A percentile compares a stretch with the other conserved stretches of the same genome.
Conservation (phyloP, 2,888 invertebrate species). For the Aradus depressus region DNA sequence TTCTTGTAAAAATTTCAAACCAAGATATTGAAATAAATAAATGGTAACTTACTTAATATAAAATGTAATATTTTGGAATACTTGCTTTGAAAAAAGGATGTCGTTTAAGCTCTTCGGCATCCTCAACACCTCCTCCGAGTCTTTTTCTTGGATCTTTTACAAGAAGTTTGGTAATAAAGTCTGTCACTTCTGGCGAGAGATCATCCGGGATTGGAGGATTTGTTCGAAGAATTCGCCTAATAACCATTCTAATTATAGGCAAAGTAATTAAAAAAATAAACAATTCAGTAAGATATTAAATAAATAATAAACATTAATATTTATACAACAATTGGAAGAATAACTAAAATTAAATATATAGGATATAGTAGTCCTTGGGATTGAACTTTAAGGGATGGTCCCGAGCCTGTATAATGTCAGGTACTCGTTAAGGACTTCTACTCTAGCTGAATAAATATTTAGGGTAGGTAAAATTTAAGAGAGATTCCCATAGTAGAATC, state of each 20-base stretch:
- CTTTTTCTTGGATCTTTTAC: slow-evolving; percentile 82
- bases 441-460: too few species aligned
- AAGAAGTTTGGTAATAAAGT: slow-evolving; percentile 70
- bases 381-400: not conserved
- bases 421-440: too few species aligned
- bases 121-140: slow-evolving; percentile 72
- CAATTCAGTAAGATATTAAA: not conserved
- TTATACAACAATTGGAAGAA: not conserved
- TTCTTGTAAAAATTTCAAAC: not conserved
- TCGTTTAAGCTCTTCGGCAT: slow-evolving; percentile 78
- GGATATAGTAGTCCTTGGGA: not conserved
- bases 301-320: not conserved
- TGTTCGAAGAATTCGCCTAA: slow-evolving; percentile 69
- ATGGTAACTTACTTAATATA: not conserved
- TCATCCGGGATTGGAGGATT: slow-evolving; percentile 81
- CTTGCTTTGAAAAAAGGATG: slow-evolving; percentile 76
- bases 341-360: not conserved
- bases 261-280: slow-evolving; percentile 27
- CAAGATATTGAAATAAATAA: not conserved
- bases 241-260: too few species aligned
- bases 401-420: too few species aligned
- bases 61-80: slow-evolving; percentile 1
- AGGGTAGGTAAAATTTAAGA: too few species aligned
- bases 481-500: too few species aligned
- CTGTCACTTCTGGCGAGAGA: slow-evolving; percentile 59